These are phyloP conservation scores for Streptopelia turtur DNA, from an alignment of 2,797 vertebrate species.

Conservation along the genomic window DNA sequence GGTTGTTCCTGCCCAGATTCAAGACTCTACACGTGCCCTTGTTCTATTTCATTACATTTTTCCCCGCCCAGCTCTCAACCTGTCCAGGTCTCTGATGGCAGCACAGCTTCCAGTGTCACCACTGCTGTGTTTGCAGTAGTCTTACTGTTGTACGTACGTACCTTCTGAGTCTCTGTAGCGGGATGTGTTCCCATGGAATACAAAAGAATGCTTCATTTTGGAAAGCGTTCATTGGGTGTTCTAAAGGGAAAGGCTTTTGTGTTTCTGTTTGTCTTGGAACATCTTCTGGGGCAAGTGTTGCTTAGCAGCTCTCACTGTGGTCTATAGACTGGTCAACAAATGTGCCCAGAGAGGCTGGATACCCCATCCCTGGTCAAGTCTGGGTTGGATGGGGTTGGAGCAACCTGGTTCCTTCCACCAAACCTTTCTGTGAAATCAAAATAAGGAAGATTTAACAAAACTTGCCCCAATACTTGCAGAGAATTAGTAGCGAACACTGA, in stretches of 20 bases:
- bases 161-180: background rate
- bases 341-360: too few species aligned
- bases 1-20: too few species aligned
- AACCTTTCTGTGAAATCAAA: background rate
- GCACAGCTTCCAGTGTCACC: too few species aligned
- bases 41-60: too few species aligned
- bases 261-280: background rate
- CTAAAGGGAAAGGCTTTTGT: background rate
- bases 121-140: background rate
- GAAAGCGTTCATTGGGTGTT: accelerated
- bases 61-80: too few species aligned
- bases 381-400: background rate
- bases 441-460: background rate
- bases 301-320: accelerated
- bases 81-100: too few species aligned
- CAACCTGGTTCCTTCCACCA: background rate
- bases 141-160: background rate
- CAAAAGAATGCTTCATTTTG: background rate
- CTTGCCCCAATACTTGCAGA: background rate
- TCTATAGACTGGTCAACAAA: background rate
- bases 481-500: background rate
- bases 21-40: too few species aligned
- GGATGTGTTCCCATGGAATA: background rate
- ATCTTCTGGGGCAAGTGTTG: accelerated
- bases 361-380: background rate